Evolutionary conservation across 2,888 invertebrate genomes (phyloP).

Genomic region (Pherbina coryleti): DNA sequence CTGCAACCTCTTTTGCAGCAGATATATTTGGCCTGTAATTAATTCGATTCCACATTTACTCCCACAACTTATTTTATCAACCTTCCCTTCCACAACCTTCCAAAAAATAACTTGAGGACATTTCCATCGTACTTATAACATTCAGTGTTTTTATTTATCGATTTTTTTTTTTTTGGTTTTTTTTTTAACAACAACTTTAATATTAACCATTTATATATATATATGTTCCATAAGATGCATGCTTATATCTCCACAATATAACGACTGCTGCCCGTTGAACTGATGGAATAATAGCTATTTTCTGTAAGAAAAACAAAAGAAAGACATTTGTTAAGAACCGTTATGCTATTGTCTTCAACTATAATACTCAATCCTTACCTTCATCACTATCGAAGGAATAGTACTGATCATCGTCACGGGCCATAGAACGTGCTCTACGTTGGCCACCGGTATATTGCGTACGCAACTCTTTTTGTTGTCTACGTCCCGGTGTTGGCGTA

Average conservation of each 20-base stretch:
- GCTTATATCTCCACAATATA: constrained; percentile 61
- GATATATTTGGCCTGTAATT: no score
- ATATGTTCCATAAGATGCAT: background rate
- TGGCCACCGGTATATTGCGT: constrained; percentile 43
- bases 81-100: no score
- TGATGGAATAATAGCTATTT: constrained; percentile 64
- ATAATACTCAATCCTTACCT: constrained; percentile 51
- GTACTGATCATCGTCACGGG: constrained; percentile 65
- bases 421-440: constrained; percentile 60
- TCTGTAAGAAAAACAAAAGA: constrained; percentile 50
- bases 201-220: constrained; percentile 2
- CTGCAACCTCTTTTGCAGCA: no score
- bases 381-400: constrained; percentile 68
- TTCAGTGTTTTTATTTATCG: background rate
- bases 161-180: background rate
- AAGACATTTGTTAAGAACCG: background rate
- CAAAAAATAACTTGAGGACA: no score
- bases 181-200: constrained; percentile 6
- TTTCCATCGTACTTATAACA: background rate
- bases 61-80: no score
- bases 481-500: constrained; percentile 54
- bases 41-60: no score
- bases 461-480: constrained; percentile 32
- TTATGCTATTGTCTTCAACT: background rate
- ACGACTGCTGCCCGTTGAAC: constrained; percentile 63